Evolutionary conservation across 2,113 vertebrate species (phyloP).

Genomic region (Calidris pugnax): DNA sequence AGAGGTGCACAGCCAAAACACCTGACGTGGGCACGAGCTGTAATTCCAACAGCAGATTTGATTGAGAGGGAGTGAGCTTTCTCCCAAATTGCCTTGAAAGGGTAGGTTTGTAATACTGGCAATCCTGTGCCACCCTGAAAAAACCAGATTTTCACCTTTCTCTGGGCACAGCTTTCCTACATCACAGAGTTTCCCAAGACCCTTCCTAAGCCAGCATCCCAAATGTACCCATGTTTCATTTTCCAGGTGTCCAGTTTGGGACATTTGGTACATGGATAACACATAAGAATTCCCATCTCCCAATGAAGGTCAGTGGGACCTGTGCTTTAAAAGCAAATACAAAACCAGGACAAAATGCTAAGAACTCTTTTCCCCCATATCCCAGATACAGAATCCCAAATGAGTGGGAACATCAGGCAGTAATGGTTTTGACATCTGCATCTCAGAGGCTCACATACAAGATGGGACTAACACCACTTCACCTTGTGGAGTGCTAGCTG

Average conservation of each 20-base stretch:
- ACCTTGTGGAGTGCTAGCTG: background rate
- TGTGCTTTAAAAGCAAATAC: background rate
- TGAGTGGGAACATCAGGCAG: background rate
- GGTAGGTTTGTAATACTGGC: background rate
- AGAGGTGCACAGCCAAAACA: background rate
- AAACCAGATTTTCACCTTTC: background rate
- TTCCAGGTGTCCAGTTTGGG: background rate
- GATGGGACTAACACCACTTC: background rate
- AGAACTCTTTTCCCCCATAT: background rate
- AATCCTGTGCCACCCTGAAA: background rate
- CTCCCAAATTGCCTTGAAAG: background rate
- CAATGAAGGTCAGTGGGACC: background rate
- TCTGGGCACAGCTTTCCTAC: background rate
- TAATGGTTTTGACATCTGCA: background rate
- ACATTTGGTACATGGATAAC: background rate
- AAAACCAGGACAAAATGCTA: background rate
- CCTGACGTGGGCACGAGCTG: rapidly evolving
- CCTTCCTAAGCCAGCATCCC: background rate
- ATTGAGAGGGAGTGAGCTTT: background rate
- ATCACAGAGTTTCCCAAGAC: background rate
- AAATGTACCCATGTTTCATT: background rate
- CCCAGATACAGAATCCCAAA: background rate
- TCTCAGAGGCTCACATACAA: rapidly evolving
- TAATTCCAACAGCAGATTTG: background rate
- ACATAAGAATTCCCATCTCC: background rate